Base-by-base conservation (phyloP, 2,113 vertebrate species). In the Ailuropoda melanoleuca region DNA sequence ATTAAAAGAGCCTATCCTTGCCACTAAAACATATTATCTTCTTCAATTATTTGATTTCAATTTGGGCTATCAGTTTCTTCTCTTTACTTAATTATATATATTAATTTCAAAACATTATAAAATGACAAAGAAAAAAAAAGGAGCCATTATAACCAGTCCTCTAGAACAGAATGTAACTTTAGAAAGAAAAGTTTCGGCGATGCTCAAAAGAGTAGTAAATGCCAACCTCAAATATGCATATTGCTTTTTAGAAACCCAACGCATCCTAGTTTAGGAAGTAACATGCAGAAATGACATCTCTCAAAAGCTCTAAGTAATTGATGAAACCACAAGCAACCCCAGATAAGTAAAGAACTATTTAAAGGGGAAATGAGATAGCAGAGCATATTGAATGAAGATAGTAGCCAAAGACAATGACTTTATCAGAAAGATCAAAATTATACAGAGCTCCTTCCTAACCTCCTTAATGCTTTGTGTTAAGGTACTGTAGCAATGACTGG, bases 131-230 rank as follows among this genome's bases (percentile, higher is more conserved):
- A 10, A 34, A 74, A 77, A 64, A 64, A 88, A 78, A 12, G 3
- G 2, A 48, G 48, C 7, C 8, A 66, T 62, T 70, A 39, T 68
- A 89, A 55, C 4, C 6, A 84, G 46, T 58, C 24, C 82, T 91
- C 43, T 50, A 68, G 37, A 93, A 93, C 4, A 91, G 2, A 29
- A 31, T 29, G 1, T 55, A 95, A 88, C 85, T 95, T 13, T 70
- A 88, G 10, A 87, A 74, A 37, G 96, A 92, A 96, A 97, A 95
- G 53, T 91, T 98, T 94, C 75, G 43, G 77, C 93, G 39, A 39
- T 15, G 1, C 95, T 90, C 90, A 74, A 78, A 62, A 97, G 93
- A 34, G 6, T 81, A 78, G 48, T 50, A 89, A 95, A 80, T 86
- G 48, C 7, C 26, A 96, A 78, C 34, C 29, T 96, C 66, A 58